Evolutionary conservation across 2,113 vertebrate species (phyloP).

Genomic region (Rhineura floridana): DNA sequence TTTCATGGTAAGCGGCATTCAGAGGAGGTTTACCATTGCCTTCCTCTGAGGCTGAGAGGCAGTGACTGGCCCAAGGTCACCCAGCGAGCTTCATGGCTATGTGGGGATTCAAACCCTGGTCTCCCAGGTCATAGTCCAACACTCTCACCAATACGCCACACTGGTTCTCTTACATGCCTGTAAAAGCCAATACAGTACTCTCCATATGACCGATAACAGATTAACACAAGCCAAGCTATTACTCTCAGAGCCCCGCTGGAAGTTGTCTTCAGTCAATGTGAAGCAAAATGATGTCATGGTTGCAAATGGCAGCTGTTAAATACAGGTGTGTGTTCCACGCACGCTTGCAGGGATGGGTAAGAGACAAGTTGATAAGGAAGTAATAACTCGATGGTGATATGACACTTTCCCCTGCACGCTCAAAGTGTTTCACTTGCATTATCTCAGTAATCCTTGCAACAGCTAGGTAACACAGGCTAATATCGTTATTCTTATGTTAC

Average conservation of each 20-base stretch:
- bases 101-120: too few relatives aligned
- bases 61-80: too few relatives aligned
- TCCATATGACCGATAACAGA: neutral
- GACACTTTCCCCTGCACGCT: neutral
- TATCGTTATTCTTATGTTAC: neutral
- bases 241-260: neutral
- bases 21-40: too few relatives aligned
- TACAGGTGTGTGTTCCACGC: neutral
- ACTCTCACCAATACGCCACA: fast-evolving
- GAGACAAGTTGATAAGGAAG: neutral
- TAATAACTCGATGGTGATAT: neutral
- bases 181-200: neutral
- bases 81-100: too few relatives aligned
- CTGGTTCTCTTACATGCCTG: neutral
- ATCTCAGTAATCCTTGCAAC: neutral
- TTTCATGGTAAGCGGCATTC: too few relatives aligned
- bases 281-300: neutral
- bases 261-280: neutral
- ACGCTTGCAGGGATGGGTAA: neutral
- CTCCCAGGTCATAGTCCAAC: too few relatives aligned
- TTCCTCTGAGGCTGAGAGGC: too few relatives aligned
- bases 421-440: neutral
- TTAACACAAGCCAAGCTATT: neutral
- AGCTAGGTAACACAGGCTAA: neutral
- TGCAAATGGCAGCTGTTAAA: neutral